Evolutionary conservation across 2,113 vertebrate species (phyloP), one percentile per base, ranked within the genome.

Genomic region (Megaleporinus macrocephalus): DNA sequence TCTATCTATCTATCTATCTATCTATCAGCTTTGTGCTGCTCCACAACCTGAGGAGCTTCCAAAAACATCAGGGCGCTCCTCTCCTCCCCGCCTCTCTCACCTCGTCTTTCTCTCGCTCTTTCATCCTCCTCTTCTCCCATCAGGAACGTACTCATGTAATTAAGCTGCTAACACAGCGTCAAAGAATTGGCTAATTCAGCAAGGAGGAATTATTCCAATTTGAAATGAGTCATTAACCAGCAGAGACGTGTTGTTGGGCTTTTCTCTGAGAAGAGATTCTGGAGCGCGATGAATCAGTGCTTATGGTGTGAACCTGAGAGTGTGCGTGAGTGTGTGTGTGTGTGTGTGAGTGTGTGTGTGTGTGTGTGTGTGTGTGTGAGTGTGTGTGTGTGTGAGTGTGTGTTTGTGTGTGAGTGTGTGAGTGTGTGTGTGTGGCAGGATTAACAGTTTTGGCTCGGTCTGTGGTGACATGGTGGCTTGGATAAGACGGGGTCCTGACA

Each of bases 151-250:
- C 92, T 93, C 91, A 92, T 93, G 92, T 94, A 93, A 94, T 95
- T 94, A 94, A 94, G 92, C 93, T 89, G 91, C 93, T 94, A 94
- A 95, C 93, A 93, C 92, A 93, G 91, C 91, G 89, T 94, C 92
- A 92, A 93, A 91, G 91, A 94, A 94, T 93, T 92, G 93, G 92
- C 92, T 94, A 94, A 94, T 94, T 95, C 92, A 91, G 93, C 92
- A 94, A 94, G 91, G 91, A 94, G 90, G 92, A 93, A 94, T 94
- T 93, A 93, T 94, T 94, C 91, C 92, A 94, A 94, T 94, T 91
- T 92, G 91, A 90, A 92, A 93, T 92, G 93, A 95, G 90, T 94
- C 93, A 95, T 95, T 95, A 95, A 92, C 90, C 92, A 93, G 91
- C 90, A 71, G 90, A 92, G 91, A 94, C 94, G 91, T 93, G 92